Evolutionary conservation across 2,888 invertebrate genomes (phyloP).

Genomic region (Cataglyphis livida): DNA sequence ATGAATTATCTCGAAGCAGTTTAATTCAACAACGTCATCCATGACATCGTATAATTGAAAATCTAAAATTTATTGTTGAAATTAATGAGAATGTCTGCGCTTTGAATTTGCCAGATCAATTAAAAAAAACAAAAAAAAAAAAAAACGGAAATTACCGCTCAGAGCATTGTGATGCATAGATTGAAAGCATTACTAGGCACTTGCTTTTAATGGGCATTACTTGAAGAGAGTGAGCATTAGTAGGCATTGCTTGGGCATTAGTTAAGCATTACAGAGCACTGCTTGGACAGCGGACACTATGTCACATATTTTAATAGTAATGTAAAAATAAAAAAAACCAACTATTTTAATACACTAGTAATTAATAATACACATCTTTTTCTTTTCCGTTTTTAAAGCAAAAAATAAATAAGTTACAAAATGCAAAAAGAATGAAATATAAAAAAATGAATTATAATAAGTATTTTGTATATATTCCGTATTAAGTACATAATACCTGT

Average conservation of each 20-base stretch:
- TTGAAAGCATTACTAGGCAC: neutral
- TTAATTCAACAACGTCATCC: neutral
- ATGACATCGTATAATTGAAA: neutral
- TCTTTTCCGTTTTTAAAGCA: neutral
- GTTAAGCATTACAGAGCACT: neutral
- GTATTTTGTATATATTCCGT: too few species aligned
- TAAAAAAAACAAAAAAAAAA: neutral
- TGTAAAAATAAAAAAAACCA: neutral
- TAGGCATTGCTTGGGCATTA: neutral
- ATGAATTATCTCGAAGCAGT: neutral
- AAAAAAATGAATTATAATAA: too few species aligned
- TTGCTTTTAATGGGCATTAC: neutral
- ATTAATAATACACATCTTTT: neutral
- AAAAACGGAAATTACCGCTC: neutral
- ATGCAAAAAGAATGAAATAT: too few species aligned
- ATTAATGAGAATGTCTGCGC: neutral
- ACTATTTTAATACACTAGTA: neutral
- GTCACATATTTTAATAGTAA: neutral
- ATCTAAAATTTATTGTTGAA: slow-evolving; percentile 3
- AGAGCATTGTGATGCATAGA: neutral
- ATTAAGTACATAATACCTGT: too few species aligned
- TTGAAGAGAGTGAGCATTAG: neutral
- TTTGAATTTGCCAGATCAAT: neutral
- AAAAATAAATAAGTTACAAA: too few species aligned
- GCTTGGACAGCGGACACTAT: neutral